Percentiles rank a stretch among this genome's conserved stretches.
Conservation (phyloP, 2,113 vertebrate species). For the Pagrus major region DNA sequence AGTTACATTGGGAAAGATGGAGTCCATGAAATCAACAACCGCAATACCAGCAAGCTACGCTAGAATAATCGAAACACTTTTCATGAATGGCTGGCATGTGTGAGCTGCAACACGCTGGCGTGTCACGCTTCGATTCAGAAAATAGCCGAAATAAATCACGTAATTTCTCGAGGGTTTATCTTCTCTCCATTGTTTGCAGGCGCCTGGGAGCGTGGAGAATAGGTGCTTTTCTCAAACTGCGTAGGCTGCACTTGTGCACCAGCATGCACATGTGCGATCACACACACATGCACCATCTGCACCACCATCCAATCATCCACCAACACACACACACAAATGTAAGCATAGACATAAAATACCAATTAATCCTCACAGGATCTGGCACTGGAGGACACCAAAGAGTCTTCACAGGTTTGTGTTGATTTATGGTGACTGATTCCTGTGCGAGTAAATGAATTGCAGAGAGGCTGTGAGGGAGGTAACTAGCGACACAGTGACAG, state of each 20-base stretch:
- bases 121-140: conserved; percentile 9
- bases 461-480: not conserved
- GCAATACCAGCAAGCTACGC: not conserved
- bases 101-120: conserved; percentile 2
- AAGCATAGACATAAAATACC: not conserved
- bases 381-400: conserved; percentile 2
- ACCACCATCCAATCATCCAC: conserved; percentile 30
- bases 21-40: not conserved
- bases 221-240: conserved; percentile 34
- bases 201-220: conserved; percentile 10
- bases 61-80: conserved; percentile 15
- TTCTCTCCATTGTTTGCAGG: conserved; percentile 25
- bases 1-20: not conserved
- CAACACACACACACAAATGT: conserved; percentile 8
- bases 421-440: conserved; percentile 39
- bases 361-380: conserved; percentile 25
- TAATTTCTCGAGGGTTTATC: conserved; percentile 42
- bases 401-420: conserved; percentile 12
- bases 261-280: not conserved
- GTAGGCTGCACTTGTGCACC: conserved; percentile 32
- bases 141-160: conserved; percentile 13
- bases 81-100: conserved; percentile 24
- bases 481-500: not conserved
- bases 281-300: conserved; percentile 23
- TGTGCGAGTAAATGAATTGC: conserved; percentile 8